Base-by-base conservation (phyloP, 2,888 invertebrate genomes). In the Xanthia togata region DNA sequence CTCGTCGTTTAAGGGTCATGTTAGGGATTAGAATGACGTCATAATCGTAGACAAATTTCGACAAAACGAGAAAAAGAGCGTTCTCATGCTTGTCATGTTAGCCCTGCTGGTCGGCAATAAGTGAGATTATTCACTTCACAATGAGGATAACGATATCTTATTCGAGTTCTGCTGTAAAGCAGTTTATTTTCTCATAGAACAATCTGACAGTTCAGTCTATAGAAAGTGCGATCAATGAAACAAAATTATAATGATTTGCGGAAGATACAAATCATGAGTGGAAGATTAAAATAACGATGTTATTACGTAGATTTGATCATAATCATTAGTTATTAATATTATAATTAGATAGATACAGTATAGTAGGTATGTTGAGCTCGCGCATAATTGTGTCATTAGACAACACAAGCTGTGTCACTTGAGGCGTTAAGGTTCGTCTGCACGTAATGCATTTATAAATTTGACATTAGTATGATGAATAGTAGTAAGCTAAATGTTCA, bases 291-390 rank as follows among this genome's bases (percentile, higher is more conserved):
- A 60, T 41, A 62, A 81, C 31, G 57, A 47, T 38, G 26, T 17
- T 41, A 44, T 41, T 55, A 80, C 47, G 47, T 31, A 59, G 53
- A 73, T 59, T 38, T 38, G 38, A 2, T 17, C 12, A 41, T 79
- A 38, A 57, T 50, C 31, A 55, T 60, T 60, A 44, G 14, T 44
- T 53, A 59, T 44, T 53, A 59, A 72, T 60, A 53, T 60, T 38
- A 47, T n/a, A 44, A 59, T 50, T 41, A 59, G 31, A 14, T 41
- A 59, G 31, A 14, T 35, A 31, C n/a, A 50, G n/a, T 9, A 17
- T 35, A 53, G 72, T n/a, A n/a, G n/a, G n/a, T n/a, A 12, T 23
- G 50, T 60, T 79, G 44, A 76, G 44, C 60, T 23, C 35, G 35
- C 35, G 41, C 9, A 23, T 47, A 57, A n/a, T n/a, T n/a, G n/a